Base-by-base conservation (phyloP, 1,140 invertebrate genomes). In the Helicoverpa armigera region DNA sequence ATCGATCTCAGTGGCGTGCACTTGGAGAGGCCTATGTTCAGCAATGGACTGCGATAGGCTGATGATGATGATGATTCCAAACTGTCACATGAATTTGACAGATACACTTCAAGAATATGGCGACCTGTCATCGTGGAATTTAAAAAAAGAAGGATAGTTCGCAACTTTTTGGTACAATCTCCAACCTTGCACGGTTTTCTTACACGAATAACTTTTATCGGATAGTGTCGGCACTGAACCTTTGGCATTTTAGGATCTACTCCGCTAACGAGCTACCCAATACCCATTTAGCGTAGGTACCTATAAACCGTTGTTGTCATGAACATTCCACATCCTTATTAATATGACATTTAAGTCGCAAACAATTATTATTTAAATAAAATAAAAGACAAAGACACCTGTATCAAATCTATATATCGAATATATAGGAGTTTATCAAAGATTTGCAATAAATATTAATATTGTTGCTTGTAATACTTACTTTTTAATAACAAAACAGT, bases 271-370 rank as follows among this genome's bases (percentile, higher is more conserved):
- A 74, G 79, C 35, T 35, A 58, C 1, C 14, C 54, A 16, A 12
- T 69, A 14, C 56, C 56, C 29, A 73, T 60, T 63, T 80, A 72
- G 16, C 9, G 67, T 53, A 29, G 63, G 11, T 51, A 73, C 23
- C 51, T 69, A 69, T 18, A 61, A 13, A 9, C 3, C 11, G 11
- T 43, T 75, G 16, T 51, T 75, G 12, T 75, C 73, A 14, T 51
- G 35, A 75, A 75, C 10, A 61, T 50, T 75, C 31, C 16, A 75
- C 31, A 79, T 69, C 76, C 63, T 79, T 79, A 79, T 79, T 69
- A 56, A 58, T 48, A 43, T 79, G 29, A 79, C 61, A 79, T 79
- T 69, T 75, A 23, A 10, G 9, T 3, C n/a, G 35, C 35, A 9
- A 43, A 9, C 35, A 43, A 43, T 43, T 43, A 43, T 43, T 43